phyloP scores from a whole-genome alignment of 2,113 vertebrate species.

The human (Homo sapiens) region GRCh38 chr5:71407001-71407500 shows the following conservation, averaged over 20 bases:
- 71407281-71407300: not conserved
- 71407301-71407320: not conserved
- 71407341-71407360: not conserved
- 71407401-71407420: not conserved
- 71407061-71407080: not conserved
- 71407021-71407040: not conserved
- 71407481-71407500: not conserved
- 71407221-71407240: slow-evolving; percentile 36
- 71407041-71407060: not conserved
- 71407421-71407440: not conserved
- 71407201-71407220: slow-evolving; percentile 38
- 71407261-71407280: not conserved
- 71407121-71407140: slow-evolving; percentile 18
- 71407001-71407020: not conserved
- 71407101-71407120: not conserved
- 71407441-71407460: not conserved
- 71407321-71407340: not conserved
- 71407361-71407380: not conserved
- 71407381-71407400: not conserved
- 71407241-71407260: not conserved
- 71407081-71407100: not conserved
- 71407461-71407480: not conserved
- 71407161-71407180: slow-evolving; percentile 15
- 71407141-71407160: not conserved
- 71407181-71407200: not conserved